These are phyloP conservation scores for Rotaria socialis DNA, from an alignment of 2,888 invertebrate genomes.

Conservation along the genomic window DNA sequence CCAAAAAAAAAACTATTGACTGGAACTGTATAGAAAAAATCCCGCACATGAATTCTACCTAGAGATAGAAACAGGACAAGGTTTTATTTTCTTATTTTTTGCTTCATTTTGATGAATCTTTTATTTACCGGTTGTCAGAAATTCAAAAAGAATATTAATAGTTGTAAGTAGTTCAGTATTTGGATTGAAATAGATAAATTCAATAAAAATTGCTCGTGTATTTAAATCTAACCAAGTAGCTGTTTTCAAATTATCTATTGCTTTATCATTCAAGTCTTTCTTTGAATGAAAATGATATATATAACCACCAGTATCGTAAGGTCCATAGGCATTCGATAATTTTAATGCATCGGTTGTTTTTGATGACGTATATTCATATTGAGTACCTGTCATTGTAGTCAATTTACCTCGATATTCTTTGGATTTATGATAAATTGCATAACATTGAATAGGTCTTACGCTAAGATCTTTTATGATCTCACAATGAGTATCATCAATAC, in stretches of 20 bases:
- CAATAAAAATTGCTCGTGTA: slow-evolving; percentile 17
- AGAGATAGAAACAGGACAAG: background rate
- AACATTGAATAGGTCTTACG: background rate
- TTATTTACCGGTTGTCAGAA: background rate
- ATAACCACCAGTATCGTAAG: slow-evolving; percentile 22
- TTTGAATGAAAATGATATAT: background rate
- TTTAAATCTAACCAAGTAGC: background rate
- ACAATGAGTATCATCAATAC: slow-evolving; percentile 5
- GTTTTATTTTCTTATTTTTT: background rate
- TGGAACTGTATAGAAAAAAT: background rate
- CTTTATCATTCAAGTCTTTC: background rate
- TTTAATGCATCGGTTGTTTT: background rate
- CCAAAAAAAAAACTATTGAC: background rate
- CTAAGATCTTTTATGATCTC: background rate
- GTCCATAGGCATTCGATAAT: background rate
- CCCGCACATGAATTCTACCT: background rate
- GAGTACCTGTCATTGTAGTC: background rate
- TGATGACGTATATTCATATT: background rate
- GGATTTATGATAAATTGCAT: background rate
- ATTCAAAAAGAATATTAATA: slow-evolving; percentile 20
- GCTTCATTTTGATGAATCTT: background rate
- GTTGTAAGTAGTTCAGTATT: background rate
- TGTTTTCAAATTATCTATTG: background rate
- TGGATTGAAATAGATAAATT: slow-evolving; percentile 23
- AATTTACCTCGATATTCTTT: slow-evolving; percentile 24